phyloP scores from a whole-genome alignment of 2,113 vertebrate genomes.

The Mohoua ochrocephala region DNA sequence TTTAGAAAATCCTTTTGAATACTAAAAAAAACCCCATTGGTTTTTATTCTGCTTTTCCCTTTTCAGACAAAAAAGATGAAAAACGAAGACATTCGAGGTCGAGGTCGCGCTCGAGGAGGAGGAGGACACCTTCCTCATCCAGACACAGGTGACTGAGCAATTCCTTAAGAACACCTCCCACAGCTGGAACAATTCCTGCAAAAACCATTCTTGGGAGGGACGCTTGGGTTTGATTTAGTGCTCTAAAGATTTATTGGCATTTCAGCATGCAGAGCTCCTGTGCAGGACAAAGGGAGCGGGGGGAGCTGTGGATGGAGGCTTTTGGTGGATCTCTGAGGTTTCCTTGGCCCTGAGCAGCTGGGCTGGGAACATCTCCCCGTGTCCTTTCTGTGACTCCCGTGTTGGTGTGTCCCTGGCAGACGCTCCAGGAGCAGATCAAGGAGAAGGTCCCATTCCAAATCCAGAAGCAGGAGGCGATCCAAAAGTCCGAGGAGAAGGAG shows the following conservation, averaged over 20 bases:
- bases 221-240: neutral
- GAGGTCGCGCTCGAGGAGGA: slow-evolving; percentile 87
- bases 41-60: neutral
- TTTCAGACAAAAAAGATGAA: slow-evolving; percentile 92
- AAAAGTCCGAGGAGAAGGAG: slow-evolving; percentile 89
- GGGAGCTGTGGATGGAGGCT: neutral
- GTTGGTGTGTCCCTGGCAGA: slow-evolving; percentile 44
- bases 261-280: no score
- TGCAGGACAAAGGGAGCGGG: no score
- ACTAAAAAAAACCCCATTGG: accelerated
- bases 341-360: neutral
- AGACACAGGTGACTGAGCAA: slow-evolving; percentile 81
- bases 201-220: accelerated
- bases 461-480: slow-evolving; percentile 88
- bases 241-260: accelerated
- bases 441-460: slow-evolving; percentile 88
- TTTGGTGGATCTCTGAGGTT: accelerated
- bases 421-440: slow-evolving; percentile 91
- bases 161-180: neutral
- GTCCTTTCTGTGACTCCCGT: accelerated
- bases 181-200: neutral
- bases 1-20: neutral
- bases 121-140: slow-evolving; percentile 90
- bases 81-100: slow-evolving; percentile 93
- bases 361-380: accelerated